Evolutionary conservation across 2,888 invertebrate species (phyloP).

Genomic region (Metellina segmentata): DNA sequence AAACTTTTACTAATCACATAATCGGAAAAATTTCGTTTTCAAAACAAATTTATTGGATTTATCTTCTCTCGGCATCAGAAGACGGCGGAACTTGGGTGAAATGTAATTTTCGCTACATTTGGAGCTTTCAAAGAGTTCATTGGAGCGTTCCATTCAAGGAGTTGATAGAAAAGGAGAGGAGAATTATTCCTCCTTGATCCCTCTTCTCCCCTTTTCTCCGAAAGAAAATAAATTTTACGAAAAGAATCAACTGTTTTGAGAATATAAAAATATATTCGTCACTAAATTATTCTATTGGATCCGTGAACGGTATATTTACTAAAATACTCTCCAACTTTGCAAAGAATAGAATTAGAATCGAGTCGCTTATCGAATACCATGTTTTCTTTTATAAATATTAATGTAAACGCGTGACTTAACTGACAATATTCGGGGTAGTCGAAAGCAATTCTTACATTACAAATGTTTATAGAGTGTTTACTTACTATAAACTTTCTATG

Average conservation of each 20-base stretch:
- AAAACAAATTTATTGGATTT: slow-evolving; percentile 3
- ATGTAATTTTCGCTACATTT: slow-evolving; percentile 25
- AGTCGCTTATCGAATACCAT: too few species aligned
- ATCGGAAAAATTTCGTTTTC: neutral
- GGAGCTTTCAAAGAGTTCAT: neutral
- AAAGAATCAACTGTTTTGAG: neutral
- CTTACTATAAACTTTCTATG: too few species aligned
- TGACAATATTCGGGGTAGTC: too few species aligned
- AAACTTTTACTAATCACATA: neutral
- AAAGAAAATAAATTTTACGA: neutral
- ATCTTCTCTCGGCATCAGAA: neutral
- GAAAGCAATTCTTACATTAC: too few species aligned
- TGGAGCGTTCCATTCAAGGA: slow-evolving; percentile 1
- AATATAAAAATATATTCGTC: neutral
- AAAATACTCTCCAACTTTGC: too few species aligned
- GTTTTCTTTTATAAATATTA: too few species aligned
- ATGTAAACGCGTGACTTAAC: too few species aligned
- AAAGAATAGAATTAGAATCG: too few species aligned
- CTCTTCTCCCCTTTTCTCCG: neutral
- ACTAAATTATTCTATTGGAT: too few species aligned
- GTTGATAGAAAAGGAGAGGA: neutral
- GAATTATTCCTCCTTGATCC: slow-evolving; percentile 3
- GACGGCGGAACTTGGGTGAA: neutral
- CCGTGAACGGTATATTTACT: too few species aligned
- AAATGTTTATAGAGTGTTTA: too few species aligned